Evolutionary conservation across 2,888 invertebrate genomes (phyloP).

Genomic region (Eupithecia insigniata): DNA sequence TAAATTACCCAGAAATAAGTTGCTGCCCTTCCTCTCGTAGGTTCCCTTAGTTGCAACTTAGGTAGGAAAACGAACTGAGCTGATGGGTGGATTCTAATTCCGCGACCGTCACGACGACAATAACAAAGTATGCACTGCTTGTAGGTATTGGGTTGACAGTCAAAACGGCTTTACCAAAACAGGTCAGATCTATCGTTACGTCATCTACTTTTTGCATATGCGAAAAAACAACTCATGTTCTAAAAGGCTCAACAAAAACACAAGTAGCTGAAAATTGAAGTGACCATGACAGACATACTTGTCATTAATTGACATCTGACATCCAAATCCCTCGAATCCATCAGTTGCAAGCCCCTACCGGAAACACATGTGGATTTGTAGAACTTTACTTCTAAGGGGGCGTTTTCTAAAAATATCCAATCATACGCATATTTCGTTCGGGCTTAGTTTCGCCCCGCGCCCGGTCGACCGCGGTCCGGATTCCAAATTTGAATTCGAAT

Average conservation of each 20-base stretch:
- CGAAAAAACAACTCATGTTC: neutral
- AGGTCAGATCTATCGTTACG: too few relatives aligned
- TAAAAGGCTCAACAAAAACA: slow-evolving; percentile 24
- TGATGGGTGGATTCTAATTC: too few relatives aligned
- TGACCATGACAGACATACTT: slow-evolving; percentile 34
- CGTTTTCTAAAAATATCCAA: slow-evolving; percentile 80
- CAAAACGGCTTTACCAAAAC: neutral
- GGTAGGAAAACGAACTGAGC: too few relatives aligned
- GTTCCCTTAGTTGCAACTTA: too few relatives aligned
- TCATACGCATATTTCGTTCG: slow-evolving; percentile 58
- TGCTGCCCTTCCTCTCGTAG: too few relatives aligned
- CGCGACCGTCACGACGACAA: too few relatives aligned
- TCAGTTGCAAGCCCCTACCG: slow-evolving; percentile 66
- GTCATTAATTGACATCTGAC: slow-evolving; percentile 41
- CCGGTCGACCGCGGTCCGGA: slow-evolving; percentile 51
- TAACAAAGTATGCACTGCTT: neutral
- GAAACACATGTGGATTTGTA: slow-evolving; percentile 61
- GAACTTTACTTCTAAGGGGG: slow-evolving; percentile 66
- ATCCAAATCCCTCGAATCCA: slow-evolving; percentile 32
- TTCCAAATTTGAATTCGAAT: slow-evolving; percentile 44
- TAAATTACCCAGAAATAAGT: too few relatives aligned
- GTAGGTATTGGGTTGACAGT: neutral
- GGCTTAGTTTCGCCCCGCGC: slow-evolving; percentile 70
- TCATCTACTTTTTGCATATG: too few relatives aligned
- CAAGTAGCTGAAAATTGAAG: slow-evolving; percentile 5